Conservation (phyloP, 2,888 invertebrate species). For the Polydesmus complanatus region DNA sequence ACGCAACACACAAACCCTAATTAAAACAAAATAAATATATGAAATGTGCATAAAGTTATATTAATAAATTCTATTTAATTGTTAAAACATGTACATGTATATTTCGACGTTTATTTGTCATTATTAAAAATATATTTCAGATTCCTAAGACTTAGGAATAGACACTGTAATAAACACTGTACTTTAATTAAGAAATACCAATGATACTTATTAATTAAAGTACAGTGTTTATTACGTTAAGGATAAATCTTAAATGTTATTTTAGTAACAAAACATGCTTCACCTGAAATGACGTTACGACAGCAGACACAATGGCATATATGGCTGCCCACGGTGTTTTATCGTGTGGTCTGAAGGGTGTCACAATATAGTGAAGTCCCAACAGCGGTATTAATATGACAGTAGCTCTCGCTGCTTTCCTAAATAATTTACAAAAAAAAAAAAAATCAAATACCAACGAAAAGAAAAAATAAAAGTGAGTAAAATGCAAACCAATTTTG, state of each 20-base stretch:
- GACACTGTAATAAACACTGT: too few species aligned
- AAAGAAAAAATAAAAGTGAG: background rate
- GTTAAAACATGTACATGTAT: too few species aligned
- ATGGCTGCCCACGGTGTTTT: conserved; percentile 35
- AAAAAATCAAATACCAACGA: background rate
- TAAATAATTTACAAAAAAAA: background rate
- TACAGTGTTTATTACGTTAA: too few species aligned
- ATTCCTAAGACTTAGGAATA: too few species aligned
- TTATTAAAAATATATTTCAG: too few species aligned
- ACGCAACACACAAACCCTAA: conserved; percentile 82
- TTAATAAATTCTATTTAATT: too few species aligned
- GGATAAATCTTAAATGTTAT: too few species aligned
- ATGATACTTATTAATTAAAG: background rate
- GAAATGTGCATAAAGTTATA: too few species aligned
- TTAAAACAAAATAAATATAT: too few species aligned
- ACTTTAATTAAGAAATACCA: background rate
- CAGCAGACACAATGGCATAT: conserved; percentile 71
- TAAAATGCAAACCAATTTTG: too few species aligned
- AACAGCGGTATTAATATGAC: conserved; percentile 77
- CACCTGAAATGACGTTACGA: conserved; percentile 75
- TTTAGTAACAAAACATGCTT: too few species aligned
- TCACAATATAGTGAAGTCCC: conserved; percentile 78
- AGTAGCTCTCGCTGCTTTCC: conserved; percentile 62
- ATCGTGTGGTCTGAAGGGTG: conserved; percentile 62
- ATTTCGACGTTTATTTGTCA: too few species aligned